Conservation (phyloP, 2,888 invertebrate species). For the Tenthredo distinguenda region DNA sequence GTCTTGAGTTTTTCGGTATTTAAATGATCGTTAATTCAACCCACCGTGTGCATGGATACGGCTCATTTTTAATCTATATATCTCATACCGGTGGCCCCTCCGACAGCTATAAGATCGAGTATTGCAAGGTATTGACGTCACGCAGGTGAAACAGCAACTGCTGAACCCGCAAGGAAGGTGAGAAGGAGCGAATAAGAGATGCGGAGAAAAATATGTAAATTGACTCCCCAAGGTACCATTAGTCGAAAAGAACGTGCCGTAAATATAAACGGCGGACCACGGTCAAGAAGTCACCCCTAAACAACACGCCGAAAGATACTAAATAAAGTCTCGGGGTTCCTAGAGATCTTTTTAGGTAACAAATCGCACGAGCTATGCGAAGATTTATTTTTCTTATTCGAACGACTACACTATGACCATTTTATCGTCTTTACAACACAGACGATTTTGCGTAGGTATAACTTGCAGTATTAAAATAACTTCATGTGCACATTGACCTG, state of each 20-base stretch:
- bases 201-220: constrained; percentile 31
- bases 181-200: background rate
- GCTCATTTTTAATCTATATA: background rate
- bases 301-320: constrained; percentile 12
- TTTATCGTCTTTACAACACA: background rate
- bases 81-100: background rate
- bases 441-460: background rate
- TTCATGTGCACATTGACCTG: background rate
- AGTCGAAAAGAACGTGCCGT: background rate
- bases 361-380: background rate
- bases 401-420: background rate
- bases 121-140: background rate
- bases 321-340: background rate
- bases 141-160: background rate
- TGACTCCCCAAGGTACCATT: background rate
- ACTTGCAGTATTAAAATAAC: background rate
- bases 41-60: background rate
- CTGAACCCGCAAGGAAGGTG: background rate
- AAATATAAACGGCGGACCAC: constrained; percentile 7
- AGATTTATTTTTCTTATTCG: background rate
- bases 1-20: background rate
- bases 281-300: constrained; percentile 28
- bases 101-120: background rate
- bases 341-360: background rate
- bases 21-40: background rate